A percentile compares a stretch with the other conserved stretches of the same genome.
These are phyloP conservation scores for Pavo muticus DNA, from an alignment of 2,113 vertebrate species.

Conservation along the genomic window DNA sequence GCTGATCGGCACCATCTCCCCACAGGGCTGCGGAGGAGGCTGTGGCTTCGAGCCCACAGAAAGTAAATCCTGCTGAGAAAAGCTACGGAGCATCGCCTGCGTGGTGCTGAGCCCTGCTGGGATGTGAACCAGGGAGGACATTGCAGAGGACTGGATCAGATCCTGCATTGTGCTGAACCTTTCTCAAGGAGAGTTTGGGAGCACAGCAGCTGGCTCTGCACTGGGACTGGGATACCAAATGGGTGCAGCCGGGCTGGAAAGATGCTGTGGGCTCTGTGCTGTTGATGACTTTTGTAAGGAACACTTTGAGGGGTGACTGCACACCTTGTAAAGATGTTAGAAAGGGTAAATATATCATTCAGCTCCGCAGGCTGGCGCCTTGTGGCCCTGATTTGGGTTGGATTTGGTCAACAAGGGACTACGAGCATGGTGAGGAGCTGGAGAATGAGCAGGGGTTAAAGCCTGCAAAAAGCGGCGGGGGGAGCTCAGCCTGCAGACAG, in stretches of 20 bases:
- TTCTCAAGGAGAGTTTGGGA: background rate
- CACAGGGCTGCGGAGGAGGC: constrained; percentile 26
- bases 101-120: background rate
- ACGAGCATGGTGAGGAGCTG: background rate
- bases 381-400: fast-evolving
- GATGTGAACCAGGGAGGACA: fast-evolving
- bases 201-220: fast-evolving
- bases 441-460: background rate
- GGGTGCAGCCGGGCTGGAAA: background rate
- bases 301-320: too few relatives aligned
- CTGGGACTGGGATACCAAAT: background rate
- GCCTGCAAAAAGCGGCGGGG: background rate
- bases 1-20: background rate
- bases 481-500: background rate
- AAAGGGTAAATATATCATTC: background rate
- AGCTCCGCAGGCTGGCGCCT: background rate
- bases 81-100: fast-evolving
- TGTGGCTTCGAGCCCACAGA: constrained; percentile 42
- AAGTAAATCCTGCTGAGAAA: background rate
- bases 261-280: background rate
- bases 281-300: fast-evolving
- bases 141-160: background rate
- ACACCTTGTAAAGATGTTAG: background rate
- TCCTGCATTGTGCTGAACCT: background rate
- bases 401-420: background rate